Evolutionary conservation across 2,113 vertebrate genomes (phyloP).

Genomic region (Scopus umbretta): DNA sequence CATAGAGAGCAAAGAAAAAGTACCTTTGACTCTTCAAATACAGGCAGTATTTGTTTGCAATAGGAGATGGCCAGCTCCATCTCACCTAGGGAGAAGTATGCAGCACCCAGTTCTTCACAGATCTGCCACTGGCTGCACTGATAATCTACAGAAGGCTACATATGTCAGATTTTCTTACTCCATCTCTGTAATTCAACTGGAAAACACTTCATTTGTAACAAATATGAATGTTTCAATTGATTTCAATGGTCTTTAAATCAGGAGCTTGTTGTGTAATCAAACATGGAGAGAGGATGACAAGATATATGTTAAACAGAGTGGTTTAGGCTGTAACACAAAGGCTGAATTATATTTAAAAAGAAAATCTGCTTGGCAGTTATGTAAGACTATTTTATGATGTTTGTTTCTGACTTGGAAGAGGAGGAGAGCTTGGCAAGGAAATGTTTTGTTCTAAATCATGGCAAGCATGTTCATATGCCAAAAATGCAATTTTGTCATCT

Average conservation of each 20-base stretch:
- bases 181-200: neutral
- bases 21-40: constrained; percentile 56
- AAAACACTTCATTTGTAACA: neutral
- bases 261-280: neutral
- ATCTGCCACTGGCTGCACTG: neutral
- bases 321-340: neutral
- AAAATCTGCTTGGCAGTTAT: neutral
- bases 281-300: neutral
- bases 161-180: neutral
- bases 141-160: neutral
- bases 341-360: neutral
- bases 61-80: neutral
- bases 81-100: neutral
- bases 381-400: neutral
- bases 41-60: constrained; percentile 43
- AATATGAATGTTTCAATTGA: neutral
- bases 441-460: neutral
- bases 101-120: neutral
- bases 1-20: neutral
- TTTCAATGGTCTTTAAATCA: neutral
- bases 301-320: neutral
- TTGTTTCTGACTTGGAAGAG: neutral
- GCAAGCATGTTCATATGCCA: neutral
- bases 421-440: neutral
- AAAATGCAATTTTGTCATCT: neutral